Evolutionary conservation across 2,797 vertebrate species (phyloP), one percentile per base, ranked within the genome.

Genomic region (Numenius phaeopus): DNA sequence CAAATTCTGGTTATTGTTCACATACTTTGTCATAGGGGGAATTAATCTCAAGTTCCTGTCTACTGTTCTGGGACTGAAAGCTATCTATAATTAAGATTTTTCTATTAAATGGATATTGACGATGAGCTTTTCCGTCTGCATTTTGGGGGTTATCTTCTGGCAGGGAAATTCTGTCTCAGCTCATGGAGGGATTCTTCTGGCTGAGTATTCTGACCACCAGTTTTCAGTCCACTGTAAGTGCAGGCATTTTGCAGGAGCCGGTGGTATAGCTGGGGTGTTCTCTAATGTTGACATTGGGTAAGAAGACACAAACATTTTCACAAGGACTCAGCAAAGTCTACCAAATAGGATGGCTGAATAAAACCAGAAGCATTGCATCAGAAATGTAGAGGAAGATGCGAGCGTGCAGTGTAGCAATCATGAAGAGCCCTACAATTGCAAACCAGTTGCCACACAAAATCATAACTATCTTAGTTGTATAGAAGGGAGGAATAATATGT

Each of bases 31-130:
- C 94, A 95, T 95, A 94, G 77, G 79, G 94, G 94, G 92, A 96
- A 96, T 97, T 94, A 97, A 96, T 97, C 97, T 96, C 96, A 96
- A 91, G 97, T 94, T 96, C 92, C 96, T 1, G 0, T 94, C 84
- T 94, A 91, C 92, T 96, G 94, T 96, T 96, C 95, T 96, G 96
- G 97, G 96, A 97, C 94, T 87, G 72, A 95, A 97, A 97, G 77
- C 95, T 96, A 96, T 88, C 94, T 97, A 96, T 97, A 97, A 96
- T 97, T 97, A 97, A 97, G 91, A 94, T 96, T 96, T 97, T 97
- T 95, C 87, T 95, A 94, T 95, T 97, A 96, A 96, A 91, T 84
- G 82, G 94, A 32, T 95, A 96, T 96, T 91, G 87, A 90, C 4
- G 1, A 83, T 75, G 84, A 91, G 76, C 49, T 92, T 87, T 89